These are phyloP conservation scores for Drosophila asahinai DNA, from an alignment of 1,140 invertebrate genomes.

Conservation along the genomic window DNA sequence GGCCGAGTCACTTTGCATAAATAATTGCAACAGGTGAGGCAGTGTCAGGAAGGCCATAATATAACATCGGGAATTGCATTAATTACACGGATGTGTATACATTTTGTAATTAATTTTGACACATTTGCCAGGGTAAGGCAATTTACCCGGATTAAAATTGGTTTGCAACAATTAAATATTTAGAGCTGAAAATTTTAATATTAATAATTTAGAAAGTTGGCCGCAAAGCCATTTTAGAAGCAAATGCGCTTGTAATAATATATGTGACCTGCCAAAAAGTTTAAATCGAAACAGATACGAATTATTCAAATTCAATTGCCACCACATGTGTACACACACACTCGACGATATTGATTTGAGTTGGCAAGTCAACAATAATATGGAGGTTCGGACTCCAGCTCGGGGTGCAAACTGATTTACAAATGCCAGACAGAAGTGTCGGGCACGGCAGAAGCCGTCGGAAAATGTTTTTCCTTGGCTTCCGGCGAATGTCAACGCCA, in stretches of 20 bases:
- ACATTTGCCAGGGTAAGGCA: constrained; percentile 12
- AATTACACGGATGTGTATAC: constrained; percentile 45
- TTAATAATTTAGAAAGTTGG: constrained; percentile 11
- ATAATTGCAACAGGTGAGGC: constrained; percentile 55
- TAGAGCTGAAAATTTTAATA: neutral
- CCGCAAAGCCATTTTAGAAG: neutral
- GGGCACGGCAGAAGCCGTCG: constrained; percentile 64
- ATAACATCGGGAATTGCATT: constrained; percentile 49
- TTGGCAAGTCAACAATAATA: constrained; percentile 48
- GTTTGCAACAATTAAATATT: constrained; percentile 28
- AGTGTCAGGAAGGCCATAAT: constrained; percentile 18
- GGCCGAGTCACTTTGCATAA: constrained; percentile 32
- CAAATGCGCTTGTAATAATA: neutral
- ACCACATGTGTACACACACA: constrained; percentile 15
- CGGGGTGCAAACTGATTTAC: constrained; percentile 45
- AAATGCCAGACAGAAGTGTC: constrained; percentile 61
- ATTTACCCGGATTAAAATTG: constrained; percentile 3
- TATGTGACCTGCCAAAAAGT: constrained; percentile 21
- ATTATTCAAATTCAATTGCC: constrained; percentile 35
- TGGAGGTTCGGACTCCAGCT: constrained; percentile 14
- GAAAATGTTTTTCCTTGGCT: constrained; percentile 79
- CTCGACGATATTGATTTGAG: constrained; percentile 36
- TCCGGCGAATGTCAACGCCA: constrained; percentile 80
- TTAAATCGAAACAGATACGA: constrained; percentile 27
- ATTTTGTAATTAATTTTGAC: constrained; percentile 49